Base-by-base conservation (phyloP, 2,113 vertebrate species). In the Mus pahari region DNA sequence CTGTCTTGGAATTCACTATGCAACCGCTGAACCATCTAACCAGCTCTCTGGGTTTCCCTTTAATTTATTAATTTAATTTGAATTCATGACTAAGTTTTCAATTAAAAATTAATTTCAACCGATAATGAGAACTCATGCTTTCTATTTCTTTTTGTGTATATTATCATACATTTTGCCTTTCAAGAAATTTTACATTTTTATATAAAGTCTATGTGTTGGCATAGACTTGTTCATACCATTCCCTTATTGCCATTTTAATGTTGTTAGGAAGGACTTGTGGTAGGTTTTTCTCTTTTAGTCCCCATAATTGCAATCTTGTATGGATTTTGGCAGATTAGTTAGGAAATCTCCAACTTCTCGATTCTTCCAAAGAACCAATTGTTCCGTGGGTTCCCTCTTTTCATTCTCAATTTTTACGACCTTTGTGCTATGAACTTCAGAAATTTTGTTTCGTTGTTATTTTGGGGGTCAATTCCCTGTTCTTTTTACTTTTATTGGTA, bases 51-150 rank as follows among this genome's bases (percentile, higher is more conserved):
- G 28, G 7, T 78, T 92, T 58, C 24, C 45, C 66, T 90, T 86
- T 66, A 86, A 86, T 77, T 73, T 74, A 81, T n/a, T 74, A 92
- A 89, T 31, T 94, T 94, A 78, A 91, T 90, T 74, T 92, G 31
- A 92, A 90, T 68, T 87, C 70, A 45, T 95, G 12, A 91, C 39
- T 79, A 33, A 74, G 36, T 55, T 75, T 91, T 90, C n/a, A 75
- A 95, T 64, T 91, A 33, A 2, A 89, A 66, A 91, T 83, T 71
- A 71, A 91, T 82, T 84, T 7, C 83, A 91, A 95, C 45, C 22
- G 31, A 28, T 90, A 82, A 11, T 84, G 26, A 3, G 7, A 28
- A 89, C 4, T 77, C 22, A 70, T 36, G 53, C 64, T 64, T 93
- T 83, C 36, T 79, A 50, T 83, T 91, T 83, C 48, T 68, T 48